A percentile compares a stretch with the other conserved stretches of the same genome.
These are phyloP conservation scores for Melikaiella ostensackeni DNA, from an alignment of 2,888 invertebrate genomes.

Conservation along the genomic window DNA sequence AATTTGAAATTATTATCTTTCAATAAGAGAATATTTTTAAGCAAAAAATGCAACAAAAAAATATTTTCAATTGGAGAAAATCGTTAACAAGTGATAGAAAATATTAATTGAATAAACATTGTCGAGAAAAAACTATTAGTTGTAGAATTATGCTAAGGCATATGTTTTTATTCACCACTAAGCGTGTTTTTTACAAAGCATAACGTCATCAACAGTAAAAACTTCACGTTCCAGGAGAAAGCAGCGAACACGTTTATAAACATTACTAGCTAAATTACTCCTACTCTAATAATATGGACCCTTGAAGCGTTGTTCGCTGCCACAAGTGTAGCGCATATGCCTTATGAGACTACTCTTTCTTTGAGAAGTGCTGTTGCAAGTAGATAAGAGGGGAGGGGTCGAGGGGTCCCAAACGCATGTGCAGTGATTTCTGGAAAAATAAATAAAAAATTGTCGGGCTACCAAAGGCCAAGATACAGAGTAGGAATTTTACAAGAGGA, in stretches of 20 bases:
- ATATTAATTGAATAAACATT: neutral
- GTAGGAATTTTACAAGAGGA: neutral
- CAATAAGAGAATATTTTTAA: too few species aligned
- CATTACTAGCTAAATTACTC: conserved; percentile 44
- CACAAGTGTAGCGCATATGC: conserved; percentile 60
- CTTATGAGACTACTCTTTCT: conserved; percentile 57
- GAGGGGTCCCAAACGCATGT: neutral
- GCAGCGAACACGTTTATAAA: too few species aligned
- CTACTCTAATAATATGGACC: conserved; percentile 52
- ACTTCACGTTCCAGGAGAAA: conserved; percentile 49
- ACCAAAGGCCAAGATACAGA: neutral
- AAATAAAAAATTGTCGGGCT: neutral
- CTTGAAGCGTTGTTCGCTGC: conserved; percentile 56
- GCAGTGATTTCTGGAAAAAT: neutral
- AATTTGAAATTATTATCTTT: too few species aligned
- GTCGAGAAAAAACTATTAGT: neutral
- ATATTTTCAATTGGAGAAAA: neutral
- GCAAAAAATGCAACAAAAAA: too few species aligned
- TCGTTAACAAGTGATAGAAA: neutral
- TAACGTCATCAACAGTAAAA: conserved; percentile 55
- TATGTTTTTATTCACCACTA: conserved; percentile 17
- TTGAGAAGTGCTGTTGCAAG: conserved; percentile 63
- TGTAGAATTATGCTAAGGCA: neutral
- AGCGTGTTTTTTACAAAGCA: conserved; percentile 33
- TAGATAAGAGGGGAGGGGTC: conserved; percentile 52